Base-by-base conservation (phyloP, 2,888 invertebrate species). In the Tipula helvola region DNA sequence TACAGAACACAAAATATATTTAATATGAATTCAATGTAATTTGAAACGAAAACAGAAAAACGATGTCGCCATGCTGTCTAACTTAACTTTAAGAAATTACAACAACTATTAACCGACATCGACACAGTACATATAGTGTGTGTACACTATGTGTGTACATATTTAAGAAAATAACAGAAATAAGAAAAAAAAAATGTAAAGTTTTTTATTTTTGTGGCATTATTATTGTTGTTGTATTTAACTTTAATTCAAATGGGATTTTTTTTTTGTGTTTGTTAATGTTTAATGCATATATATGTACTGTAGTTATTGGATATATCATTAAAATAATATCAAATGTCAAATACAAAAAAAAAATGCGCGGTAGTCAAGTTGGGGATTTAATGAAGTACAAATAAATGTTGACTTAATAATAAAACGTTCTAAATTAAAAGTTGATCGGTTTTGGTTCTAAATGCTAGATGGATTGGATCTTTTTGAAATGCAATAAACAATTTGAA, bases 21-120 rank as follows among this genome's bases (percentile, higher is more conserved):
- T 28, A 28, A 71, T 71, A 71, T 28, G 28, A 71, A 71, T 71
- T 28, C 71, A 10, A 10, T 71, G 71, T 71, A 71, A 71, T 71
- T 71, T 71, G 71, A 71, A 71, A 71, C 71, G 71, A 71, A 71
- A 71, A 71, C 71, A 71, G 71, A 71, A 71, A 71, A 71, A 71
- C 71, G 71, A 71, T 71, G 71, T 71, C 71, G 71, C 71, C 71
- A 71, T 71, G 71, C 71, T 71, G 71, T 71, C 71, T 71, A 71
- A 71, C 71, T 71, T 71, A 71, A 71, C 71, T 71, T 71, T 28
- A 71, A 71, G 71, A 71, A 71, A 71, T 10, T 28, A 71, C 71
- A 71, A 28, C 71, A 71, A 71, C 71, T 28, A 71, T 28, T 28
- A 71, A 39, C 28, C 18, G 28, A 71, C 28, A 71, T 71, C 71